phyloP scores from a whole-genome alignment of 1,140 invertebrate species.

The Penaeus indicus region DNA sequence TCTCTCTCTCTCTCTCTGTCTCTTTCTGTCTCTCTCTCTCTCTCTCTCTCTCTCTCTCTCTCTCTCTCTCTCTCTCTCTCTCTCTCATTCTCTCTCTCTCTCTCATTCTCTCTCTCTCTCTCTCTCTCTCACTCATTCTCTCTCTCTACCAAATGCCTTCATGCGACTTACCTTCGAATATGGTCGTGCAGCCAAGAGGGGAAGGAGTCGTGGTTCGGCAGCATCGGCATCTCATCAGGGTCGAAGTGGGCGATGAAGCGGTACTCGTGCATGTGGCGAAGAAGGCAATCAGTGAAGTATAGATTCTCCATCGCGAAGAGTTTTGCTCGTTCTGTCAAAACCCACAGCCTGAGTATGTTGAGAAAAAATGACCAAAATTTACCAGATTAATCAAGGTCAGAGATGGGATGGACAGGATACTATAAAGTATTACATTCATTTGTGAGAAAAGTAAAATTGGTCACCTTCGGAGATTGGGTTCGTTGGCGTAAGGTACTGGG shows the following conservation, averaged over 20 bases:
- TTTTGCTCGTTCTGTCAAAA: slow-evolving; percentile 59
- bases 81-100: too few relatives aligned
- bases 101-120: too few relatives aligned
- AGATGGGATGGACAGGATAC: neutral
- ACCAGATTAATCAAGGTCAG: neutral
- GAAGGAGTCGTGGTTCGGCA: slow-evolving; percentile 4
- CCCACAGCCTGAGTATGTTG: slow-evolving; percentile 26
- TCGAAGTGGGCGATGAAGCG: slow-evolving; percentile 50
- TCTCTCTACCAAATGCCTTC: too few relatives aligned
- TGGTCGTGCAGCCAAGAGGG: neutral
- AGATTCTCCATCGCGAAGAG: slow-evolving; percentile 65
- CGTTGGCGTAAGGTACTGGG: slow-evolving; percentile 54
- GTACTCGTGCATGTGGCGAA: slow-evolving; percentile 66
- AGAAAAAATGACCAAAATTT: neutral
- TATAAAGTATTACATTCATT: neutral
- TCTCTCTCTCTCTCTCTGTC: too few relatives aligned
- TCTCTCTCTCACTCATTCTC: too few relatives aligned
- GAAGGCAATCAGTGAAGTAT: slow-evolving; percentile 68
- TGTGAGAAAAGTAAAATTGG: slow-evolving; percentile 37
- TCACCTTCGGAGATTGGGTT: slow-evolving; percentile 65
- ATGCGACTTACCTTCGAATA: too few relatives aligned
- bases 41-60: too few relatives aligned
- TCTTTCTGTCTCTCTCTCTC: too few relatives aligned
- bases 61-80: too few relatives aligned
- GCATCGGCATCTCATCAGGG: slow-evolving; percentile 52